Evolutionary conservation across 2,888 invertebrate genomes (phyloP), one percentile per base, ranked within the genome.

Genomic region (Gymnosoma rotundatum): DNA sequence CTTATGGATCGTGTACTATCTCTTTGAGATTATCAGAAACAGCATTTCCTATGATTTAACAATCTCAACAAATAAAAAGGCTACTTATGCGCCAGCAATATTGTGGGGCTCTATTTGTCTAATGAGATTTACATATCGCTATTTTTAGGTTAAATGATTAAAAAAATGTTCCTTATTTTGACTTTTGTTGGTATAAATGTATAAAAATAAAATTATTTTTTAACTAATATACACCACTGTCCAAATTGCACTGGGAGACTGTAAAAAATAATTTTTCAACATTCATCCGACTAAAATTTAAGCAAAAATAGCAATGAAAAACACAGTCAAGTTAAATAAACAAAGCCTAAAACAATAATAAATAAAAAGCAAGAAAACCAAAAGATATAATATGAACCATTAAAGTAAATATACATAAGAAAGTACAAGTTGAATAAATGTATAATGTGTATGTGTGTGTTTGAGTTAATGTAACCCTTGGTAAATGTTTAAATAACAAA

Each of bases 251-350:
- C 8, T 0, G 38, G 9, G n/a, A 75, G n/a, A 36, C 21, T 60
- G 9, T 48, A 54, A 14, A 54, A 52, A 60, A 74, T 75, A 58
- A 60, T 50, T 76, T 7, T 36, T 60, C 32, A 60, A 18, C 14
- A 36, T 60, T 58, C 67, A 67, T 12, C 12, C 69, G 25, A 52
- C 32, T 21, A 18, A 25, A 61, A 18, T n/a, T 12, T 14, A 67
- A 54, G 42, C 42, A 63, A 54, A 42, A 42, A 58, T 9, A 42
- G 12, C 50, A 60, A 70, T 79, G 48, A 60, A 60, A 67, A 60
- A n/a, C 60, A 67, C 67, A 67, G 54, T 7, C 56, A 42, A 60
- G 36, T 60, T 48, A 64, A 64, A 56, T 20, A 67, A 52, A 69
- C 25, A 78, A 61, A 16, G 20, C 45, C 63, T 50, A 58, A n/a